Evolutionary conservation across 2,888 invertebrate genomes (phyloP), one percentile per base, ranked within the genome.

Genomic region (Pelosia muscerda): DNA sequence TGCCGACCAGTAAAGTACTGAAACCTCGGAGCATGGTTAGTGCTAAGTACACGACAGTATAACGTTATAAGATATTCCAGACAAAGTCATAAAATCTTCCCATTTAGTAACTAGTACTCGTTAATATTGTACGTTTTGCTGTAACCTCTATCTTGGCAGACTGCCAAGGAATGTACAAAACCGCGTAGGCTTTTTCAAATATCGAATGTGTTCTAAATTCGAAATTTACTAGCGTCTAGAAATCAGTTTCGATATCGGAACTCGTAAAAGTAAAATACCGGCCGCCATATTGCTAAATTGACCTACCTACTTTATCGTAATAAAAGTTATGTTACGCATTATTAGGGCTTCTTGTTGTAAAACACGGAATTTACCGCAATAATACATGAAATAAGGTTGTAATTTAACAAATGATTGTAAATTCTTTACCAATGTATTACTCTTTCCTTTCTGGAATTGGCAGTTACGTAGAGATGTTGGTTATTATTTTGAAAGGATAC

Each of bases 131-230:
- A 83, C 85, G 79, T 86, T 85, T 86, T 83, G 81, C 79, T 74
- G 76, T 34, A 58, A 75, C 77, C 75, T 72, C 73, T 75, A 81
- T 82, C 78, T 88, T 90, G 90, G 90, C 84, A 60, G 59, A 60
- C 60, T 71, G 89, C 91, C 90, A 90, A 79, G 57, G 67, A 68
- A 49, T 8, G n/a, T 49, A 49, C 62, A 68, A 75, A 76, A 81
- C 72, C 75, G 72, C 62, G 75, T 76, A 82, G 81, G 79, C 82
- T 85, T 86, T 86, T 88, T 84, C 84, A 82, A 85, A 87, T 82
- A 86, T 85, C 82, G 81, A 87, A 86, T 86, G 83, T 81, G 76
- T 75, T 74, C 81, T 75, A 81, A 82, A 81, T 82, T 76, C 34
- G 57, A 79, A 74, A 78, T 73, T 71, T 73, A 79, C 72, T 77